Base-by-base conservation (phyloP, 1,140 invertebrate species). In the Tetraneura akinire region DNA sequence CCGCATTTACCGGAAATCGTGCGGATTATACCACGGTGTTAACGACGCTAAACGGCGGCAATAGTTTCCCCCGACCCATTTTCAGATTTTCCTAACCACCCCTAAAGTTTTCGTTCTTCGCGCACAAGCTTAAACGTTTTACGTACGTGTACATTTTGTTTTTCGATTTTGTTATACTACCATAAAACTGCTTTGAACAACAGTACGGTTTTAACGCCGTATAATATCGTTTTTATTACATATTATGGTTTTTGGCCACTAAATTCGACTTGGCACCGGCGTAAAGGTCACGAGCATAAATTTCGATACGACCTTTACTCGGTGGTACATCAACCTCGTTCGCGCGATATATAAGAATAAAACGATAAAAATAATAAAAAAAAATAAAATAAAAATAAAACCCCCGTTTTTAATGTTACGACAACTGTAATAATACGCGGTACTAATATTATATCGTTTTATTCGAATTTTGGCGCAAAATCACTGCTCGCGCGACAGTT, bases 291-390 rank as follows among this genome's bases (percentile, higher is more conserved):
- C 45, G 47, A 51, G 26, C 68, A 51, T 71, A 51, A 71, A 71
- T 71, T 71, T 71, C 68, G 18, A 51, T 71, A 71, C 68, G 68
- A 71, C 68, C 68, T 71, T 71, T 71, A 16, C 26, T 4, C 32
- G 8, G 47, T 49, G 26, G 68, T 29, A 14, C 68, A 51, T 71
- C 68, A 26, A 71, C 23, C 68, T 71, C 68, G 9, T 66, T 37
- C 18, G 9, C 8, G n/a, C n/a, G n/a, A n/a, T n/a, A n/a, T n/a
- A 9, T 4, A 29, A 18, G 68, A 49, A n/a, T n/a, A 53, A 21
- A 71, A 51, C 47, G 14, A 53, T 53, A n/a, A n/a, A 4, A 37
- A 37, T 4, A 47, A 47, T 37, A 37, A 37, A 37, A 37, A 37
- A n/a, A n/a, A n/a, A n/a, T n/a, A n/a, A n/a, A n/a, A n/a, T 45